phyloP scores from a whole-genome alignment of 1,140 invertebrate genomes.

The Aphelenchoides besseyi region DNA sequence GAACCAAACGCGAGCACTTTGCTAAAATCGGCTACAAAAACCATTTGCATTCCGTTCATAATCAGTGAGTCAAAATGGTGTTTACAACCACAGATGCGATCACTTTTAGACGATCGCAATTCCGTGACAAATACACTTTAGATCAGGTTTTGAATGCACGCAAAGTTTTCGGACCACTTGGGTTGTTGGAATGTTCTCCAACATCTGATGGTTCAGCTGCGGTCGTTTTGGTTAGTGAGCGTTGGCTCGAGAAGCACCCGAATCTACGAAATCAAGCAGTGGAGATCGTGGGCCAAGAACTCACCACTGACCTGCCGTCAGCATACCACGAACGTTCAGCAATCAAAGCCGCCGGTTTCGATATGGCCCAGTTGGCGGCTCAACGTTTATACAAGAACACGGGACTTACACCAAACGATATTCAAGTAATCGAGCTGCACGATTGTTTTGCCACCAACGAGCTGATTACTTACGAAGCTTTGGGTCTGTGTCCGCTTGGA shows the following conservation, averaged over 20 bases:
- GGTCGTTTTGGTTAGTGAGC: constrained; percentile 81
- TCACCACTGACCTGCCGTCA: constrained; percentile 82
- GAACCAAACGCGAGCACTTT: constrained; percentile 84
- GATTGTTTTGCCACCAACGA: constrained; percentile 98
- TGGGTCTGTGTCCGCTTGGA: constrained; percentile 82
- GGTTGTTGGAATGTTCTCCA: constrained; percentile 90
- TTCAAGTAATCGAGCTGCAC: constrained; percentile 80
- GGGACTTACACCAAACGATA: constrained; percentile 60
- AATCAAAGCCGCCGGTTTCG: constrained; percentile 88
- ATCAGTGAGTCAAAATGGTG: constrained; percentile 70
- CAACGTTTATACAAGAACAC: constrained; percentile 76
- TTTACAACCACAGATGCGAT: background rate
- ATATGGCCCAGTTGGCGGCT: constrained; percentile 84
- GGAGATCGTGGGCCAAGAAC: constrained; percentile 75
- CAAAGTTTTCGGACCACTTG: constrained; percentile 80
- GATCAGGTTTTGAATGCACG: constrained; percentile 83
- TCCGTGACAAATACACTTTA: constrained; percentile 80
- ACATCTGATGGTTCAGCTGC: constrained; percentile 95
- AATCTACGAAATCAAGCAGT: constrained; percentile 78
- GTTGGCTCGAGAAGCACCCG: constrained; percentile 77
- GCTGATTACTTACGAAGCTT: constrained; percentile 90
- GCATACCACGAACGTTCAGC: constrained; percentile 79
- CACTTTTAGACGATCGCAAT: constrained; percentile 77
- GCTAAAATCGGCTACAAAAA: constrained; percentile 98
- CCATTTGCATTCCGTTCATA: constrained; percentile 88